Conservation (phyloP, 2,113 vertebrate species). For the Epinephelus fuscoguttatus region DNA sequence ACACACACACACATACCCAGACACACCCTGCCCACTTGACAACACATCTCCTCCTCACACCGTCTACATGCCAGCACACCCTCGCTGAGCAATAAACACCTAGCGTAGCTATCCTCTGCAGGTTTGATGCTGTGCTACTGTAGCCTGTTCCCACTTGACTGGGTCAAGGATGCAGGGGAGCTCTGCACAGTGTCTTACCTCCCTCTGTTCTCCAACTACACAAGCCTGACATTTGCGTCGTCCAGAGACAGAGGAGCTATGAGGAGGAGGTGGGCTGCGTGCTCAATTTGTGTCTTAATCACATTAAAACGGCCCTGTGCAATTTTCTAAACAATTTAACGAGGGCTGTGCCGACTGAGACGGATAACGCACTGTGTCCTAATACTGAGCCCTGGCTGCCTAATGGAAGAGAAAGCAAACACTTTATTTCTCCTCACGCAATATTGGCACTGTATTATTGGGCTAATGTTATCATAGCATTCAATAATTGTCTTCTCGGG, state of each 20-base stretch:
- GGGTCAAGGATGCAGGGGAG: conserved; percentile 33
- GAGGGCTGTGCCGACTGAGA: conserved; percentile 48
- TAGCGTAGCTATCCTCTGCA: background rate
- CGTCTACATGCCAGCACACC: background rate
- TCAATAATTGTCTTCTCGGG: conserved; percentile 8
- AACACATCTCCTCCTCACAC: background rate
- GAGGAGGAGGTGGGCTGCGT: conserved; percentile 41
- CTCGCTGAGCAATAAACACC: background rate
- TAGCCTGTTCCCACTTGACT: conserved; percentile 6
- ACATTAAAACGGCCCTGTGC: conserved; percentile 62
- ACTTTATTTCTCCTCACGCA: conserved; percentile 36
- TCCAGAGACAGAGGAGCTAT: conserved; percentile 33
- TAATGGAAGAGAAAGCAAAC: conserved; percentile 54
- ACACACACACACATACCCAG: background rate
- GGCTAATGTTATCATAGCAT: conserved; percentile 23
- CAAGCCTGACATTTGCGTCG: conserved; percentile 51
- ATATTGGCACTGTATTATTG: conserved; percentile 19
- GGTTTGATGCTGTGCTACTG: conserved; percentile 11
- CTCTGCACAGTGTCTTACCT: conserved; percentile 3
- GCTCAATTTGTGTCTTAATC: conserved; percentile 71
- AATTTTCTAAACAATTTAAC: conserved; percentile 73
- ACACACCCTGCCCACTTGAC: background rate
- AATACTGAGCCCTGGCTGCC: conserved; percentile 44
- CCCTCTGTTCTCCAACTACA: conserved; percentile 30
- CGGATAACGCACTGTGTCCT: conserved; percentile 51